phyloP scores from a whole-genome alignment of 2,113 vertebrate species.

The Mastomys coucha region DNA sequence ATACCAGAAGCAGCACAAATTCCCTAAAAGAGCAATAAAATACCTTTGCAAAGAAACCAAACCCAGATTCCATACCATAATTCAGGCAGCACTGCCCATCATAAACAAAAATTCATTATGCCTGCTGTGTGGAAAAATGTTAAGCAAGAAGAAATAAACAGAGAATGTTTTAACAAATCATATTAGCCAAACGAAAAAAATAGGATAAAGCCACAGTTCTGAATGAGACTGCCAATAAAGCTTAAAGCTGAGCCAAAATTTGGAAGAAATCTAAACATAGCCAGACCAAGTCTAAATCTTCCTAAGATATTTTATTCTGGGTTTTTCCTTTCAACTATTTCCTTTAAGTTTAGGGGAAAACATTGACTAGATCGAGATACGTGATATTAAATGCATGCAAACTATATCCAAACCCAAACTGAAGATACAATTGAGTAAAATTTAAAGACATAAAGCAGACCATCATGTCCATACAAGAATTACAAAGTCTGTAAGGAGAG shows the following conservation, averaged over 20 bases:
- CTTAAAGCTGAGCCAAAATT: conserved; percentile 78
- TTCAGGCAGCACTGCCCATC: conserved; percentile 79
- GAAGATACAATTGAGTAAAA: conserved; percentile 54
- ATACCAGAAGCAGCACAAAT: conserved; percentile 74
- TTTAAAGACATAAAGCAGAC: conserved; percentile 73
- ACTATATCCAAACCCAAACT: conserved; percentile 71
- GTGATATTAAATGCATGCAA: conserved; percentile 62
- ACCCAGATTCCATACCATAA: conserved; percentile 83
- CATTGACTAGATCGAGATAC: conserved; percentile 75
- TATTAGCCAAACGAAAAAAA: conserved; percentile 80
- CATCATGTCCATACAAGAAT: conserved; percentile 10
- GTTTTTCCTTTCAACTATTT: conserved; percentile 76
- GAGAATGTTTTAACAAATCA: conserved; percentile 85
- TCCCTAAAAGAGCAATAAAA: conserved; percentile 77
- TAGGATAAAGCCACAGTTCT: conserved; percentile 80
- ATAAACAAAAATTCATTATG: conserved; percentile 86
- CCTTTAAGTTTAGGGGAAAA: conserved; percentile 74
- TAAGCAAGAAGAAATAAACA: conserved; percentile 85
- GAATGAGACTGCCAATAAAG: conserved; percentile 82
- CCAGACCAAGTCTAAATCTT: conserved; percentile 80
- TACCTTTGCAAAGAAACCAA: conserved; percentile 80
- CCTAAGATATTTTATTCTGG: conserved; percentile 78
- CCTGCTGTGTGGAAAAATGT: conserved; percentile 82
- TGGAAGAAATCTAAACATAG: conserved; percentile 80
- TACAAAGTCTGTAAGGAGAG: conserved; percentile 21